Evolutionary conservation across 1,140 invertebrate species (phyloP).

Genomic region (Aporrectodea caliginosa): DNA sequence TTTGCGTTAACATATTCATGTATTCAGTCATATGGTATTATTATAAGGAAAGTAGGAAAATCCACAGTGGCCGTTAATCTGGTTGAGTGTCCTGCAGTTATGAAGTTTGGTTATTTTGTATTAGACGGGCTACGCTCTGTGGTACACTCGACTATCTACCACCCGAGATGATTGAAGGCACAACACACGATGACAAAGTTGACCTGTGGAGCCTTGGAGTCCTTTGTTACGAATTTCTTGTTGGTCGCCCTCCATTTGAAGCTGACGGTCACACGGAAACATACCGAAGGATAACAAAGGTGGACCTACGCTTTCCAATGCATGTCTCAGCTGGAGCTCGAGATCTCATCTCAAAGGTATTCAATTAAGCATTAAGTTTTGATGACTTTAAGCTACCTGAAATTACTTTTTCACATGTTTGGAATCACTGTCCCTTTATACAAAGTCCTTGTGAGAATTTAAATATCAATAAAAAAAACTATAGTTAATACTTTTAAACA

Average conservation of each 20-base stretch:
- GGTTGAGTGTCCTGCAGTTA: too few relatives aligned
- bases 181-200: conserved; percentile 82
- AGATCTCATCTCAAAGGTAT: conserved; percentile 81
- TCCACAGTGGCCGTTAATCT: too few relatives aligned
- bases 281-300: conserved; percentile 75
- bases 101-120: not conserved
- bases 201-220: conserved; percentile 93
- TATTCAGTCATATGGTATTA: too few relatives aligned
- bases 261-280: conserved; percentile 71
- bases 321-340: conserved; percentile 70
- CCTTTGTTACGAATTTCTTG: conserved; percentile 83
- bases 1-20: too few relatives aligned
- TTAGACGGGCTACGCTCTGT: conserved; percentile 81
- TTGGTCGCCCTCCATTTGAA: conserved; percentile 87
- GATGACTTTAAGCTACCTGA: too few relatives aligned
- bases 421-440: too few relatives aligned
- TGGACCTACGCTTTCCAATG: conserved; percentile 71
- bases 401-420: too few relatives aligned
- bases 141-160: conserved; percentile 92
- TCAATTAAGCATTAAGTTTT: too few relatives aligned
- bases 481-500: too few relatives aligned
- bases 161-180: conserved; percentile 92
- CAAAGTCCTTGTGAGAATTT: too few relatives aligned
- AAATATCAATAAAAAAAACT: too few relatives aligned
- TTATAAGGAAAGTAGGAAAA: too few relatives aligned